Evolutionary conservation across 2,888 invertebrate genomes (phyloP), one percentile per base, ranked within the genome.

Genomic region (Melinopterus prodromus): DNA sequence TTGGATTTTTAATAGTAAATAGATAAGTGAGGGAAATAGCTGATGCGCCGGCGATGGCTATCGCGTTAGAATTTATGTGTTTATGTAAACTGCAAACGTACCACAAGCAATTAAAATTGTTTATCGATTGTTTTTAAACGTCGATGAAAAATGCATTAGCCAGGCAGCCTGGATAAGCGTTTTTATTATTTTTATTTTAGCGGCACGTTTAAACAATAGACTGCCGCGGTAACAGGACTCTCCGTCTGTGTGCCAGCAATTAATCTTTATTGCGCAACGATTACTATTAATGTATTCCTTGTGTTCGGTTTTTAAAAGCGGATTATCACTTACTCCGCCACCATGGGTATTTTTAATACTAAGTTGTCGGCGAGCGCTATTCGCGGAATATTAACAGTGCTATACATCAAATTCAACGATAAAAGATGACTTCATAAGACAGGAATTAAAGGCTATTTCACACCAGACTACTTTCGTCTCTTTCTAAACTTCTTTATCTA

Each of bases 61-160:
- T 53, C 37, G 37, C 74, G 35, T 74, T 74, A 74, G 37, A 74
- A 74, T 74, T 74, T 74, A 74, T 74, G 74, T 74, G 74, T 74
- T 74, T 74, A 74, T 74, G 74, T 74, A 74, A 74, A 74, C 36
- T n/a, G 74, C 53, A 53, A 53, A 6, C 72, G 72, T 72, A 16
- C 71, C 6, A 26, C 26, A 35, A n/a, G 74, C 37, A 74, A 74
- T 74, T 74, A 74, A 74, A 37, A 37, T 36, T 36, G 72, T 72
- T 72, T 72, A 72, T 72, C 72, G 72, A 35, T 72, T 72, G 72
- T 72, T 72, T 72, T 36, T 53, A 53, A 53, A 53, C 53, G 53
- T 53, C 53, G 53, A 53, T 53, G 53, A 53, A 53, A 53, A 53
- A 53, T 53, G 53, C 53, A 53, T 53, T 53, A 53, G 53, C 53